These are phyloP conservation scores for Hyppa rectilinea DNA, from an alignment of 2,888 invertebrate genomes.

Conservation along the genomic window DNA sequence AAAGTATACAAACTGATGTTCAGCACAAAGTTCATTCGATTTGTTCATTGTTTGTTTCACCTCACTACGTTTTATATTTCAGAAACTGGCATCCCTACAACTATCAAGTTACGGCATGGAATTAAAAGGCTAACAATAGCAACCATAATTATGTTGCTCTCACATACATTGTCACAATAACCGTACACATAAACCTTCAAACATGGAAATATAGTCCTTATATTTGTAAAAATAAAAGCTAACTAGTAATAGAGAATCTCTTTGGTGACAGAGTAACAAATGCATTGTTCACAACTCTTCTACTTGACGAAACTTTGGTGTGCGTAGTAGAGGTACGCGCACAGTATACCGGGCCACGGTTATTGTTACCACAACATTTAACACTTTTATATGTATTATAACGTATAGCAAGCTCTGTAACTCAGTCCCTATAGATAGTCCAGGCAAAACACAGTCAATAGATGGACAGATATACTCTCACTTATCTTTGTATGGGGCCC, in stretches of 20 bases:
- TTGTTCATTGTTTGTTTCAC: too few species aligned
- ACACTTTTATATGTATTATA: not conserved
- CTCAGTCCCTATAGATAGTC: not conserved
- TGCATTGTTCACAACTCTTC: constrained; percentile 42
- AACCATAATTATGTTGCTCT: constrained; percentile 5
- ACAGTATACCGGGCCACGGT: not conserved
- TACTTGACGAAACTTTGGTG: constrained; percentile 37
- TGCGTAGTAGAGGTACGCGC: constrained; percentile 7
- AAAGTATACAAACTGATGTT: too few species aligned
- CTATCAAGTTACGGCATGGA: too few species aligned
- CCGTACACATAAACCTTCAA: constrained; percentile 51
- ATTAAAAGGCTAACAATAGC: too few species aligned
- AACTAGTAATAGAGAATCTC: constrained; percentile 54
- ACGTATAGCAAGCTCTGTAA: too few species aligned
- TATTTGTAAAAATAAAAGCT: constrained; percentile 55
- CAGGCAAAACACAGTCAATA: not conserved
- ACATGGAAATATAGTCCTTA: constrained; percentile 58
- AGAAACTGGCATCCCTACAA: too few species aligned
- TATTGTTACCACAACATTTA: not conserved
- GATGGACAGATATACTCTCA: not conserved
- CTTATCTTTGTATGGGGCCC: not conserved
- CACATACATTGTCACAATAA: constrained; percentile 44
- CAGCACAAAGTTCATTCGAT: too few species aligned
- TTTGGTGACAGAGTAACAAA: constrained; percentile 63
- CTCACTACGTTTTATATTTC: too few species aligned